These are phyloP conservation scores for Pachliopta kotzebuea DNA, from an alignment of 2,888 invertebrate genomes.

Conservation along the genomic window DNA sequence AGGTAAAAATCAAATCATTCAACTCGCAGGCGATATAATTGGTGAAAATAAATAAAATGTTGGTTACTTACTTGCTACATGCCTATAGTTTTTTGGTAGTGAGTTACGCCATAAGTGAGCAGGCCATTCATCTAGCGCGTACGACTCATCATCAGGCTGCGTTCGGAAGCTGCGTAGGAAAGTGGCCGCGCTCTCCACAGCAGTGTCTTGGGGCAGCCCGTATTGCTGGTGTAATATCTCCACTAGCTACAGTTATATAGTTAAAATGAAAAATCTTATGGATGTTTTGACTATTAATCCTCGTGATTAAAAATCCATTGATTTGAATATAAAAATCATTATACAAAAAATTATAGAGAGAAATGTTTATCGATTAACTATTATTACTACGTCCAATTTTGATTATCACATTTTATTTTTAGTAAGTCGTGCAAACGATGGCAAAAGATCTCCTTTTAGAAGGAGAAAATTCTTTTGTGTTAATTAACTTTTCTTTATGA, in stretches of 20 bases:
- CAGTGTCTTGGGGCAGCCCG: conserved; percentile 82
- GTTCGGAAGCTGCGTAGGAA: conserved; percentile 89
- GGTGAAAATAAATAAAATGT: not conserved
- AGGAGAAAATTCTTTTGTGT: too few relatives aligned
- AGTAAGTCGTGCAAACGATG: too few relatives aligned
- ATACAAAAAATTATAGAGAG: too few relatives aligned
- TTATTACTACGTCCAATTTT: too few relatives aligned
- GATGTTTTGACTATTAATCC: not conserved
- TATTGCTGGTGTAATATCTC: conserved; percentile 81
- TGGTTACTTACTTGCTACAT: conserved; percentile 82
- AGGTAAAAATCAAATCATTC: too few relatives aligned
- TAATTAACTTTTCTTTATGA: too few relatives aligned
- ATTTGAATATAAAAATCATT: too few relatives aligned
- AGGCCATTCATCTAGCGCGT: conserved; percentile 88
- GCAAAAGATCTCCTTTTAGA: too few relatives aligned
- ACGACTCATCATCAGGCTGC: conserved; percentile 88
- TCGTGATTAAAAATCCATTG: too few relatives aligned
- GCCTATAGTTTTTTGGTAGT: conserved; percentile 85
- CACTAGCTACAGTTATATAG: conserved; percentile 54
- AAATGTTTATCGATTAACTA: too few relatives aligned
- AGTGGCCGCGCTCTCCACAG: conserved; percentile 82
- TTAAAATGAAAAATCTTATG: not conserved
- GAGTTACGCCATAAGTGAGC: conserved; percentile 88
- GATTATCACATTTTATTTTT: too few relatives aligned
- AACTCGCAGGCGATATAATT: too few relatives aligned